These are phyloP conservation scores for Anhinga anhinga DNA, from an alignment of 2,113 vertebrate genomes.

Conservation along the genomic window DNA sequence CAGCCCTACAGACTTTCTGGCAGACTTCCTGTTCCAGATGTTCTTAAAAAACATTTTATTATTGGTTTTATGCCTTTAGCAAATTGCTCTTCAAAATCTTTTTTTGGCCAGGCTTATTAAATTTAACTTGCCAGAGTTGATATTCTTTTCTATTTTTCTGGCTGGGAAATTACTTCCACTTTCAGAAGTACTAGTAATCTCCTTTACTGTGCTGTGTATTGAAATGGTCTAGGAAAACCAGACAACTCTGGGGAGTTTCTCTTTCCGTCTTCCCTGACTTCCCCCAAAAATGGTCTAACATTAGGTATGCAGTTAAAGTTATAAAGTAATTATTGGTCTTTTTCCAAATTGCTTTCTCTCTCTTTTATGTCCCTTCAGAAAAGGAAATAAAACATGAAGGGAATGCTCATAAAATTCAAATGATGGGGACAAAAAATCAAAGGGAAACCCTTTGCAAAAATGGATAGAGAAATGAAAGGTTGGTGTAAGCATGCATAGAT, in stretches of 20 bases:
- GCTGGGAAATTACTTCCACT: not conserved
- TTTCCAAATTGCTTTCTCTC: not conserved
- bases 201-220: not conserved
- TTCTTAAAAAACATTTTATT: not conserved
- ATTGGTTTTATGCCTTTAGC: not conserved
- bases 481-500: not conserved
- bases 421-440: not conserved
- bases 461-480: not conserved
- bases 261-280: not conserved
- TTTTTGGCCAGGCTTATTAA: not conserved
- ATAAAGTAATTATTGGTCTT: not conserved
- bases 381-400: not conserved
- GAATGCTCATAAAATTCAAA: not conserved
- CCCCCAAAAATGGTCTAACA: not conserved
- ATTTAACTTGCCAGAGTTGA: not conserved
- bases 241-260: not conserved
- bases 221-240: not conserved
- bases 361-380: not conserved
- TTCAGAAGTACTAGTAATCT: not conserved
- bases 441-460: not conserved
- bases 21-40: not conserved
- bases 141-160: not conserved
- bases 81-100: slow-evolving; percentile 14
- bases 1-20: not conserved
- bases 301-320: not conserved